phyloP scores from a whole-genome alignment of 1,140 invertebrate genomes.

The Apocrypta bakeri region DNA sequence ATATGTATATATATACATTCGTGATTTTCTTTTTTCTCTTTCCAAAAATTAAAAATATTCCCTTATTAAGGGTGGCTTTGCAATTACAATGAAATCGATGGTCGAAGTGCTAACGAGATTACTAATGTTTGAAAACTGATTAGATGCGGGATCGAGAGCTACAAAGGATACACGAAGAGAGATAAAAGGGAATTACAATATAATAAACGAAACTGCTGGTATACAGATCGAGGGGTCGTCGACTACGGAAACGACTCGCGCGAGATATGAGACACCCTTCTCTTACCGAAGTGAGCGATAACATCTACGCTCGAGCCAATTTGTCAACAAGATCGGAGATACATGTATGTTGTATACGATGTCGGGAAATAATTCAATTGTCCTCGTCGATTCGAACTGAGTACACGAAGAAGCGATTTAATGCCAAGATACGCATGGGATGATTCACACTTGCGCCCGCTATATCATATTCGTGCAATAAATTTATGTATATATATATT shows the following conservation, averaged over 20 bases:
- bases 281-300: conserved; percentile 46
- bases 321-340: conserved; percentile 62
- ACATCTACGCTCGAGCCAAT: conserved; percentile 53
- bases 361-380: conserved; percentile 45
- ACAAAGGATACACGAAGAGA: neutral
- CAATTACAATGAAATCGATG: no score
- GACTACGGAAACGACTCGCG: neutral
- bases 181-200: conserved; percentile 33
- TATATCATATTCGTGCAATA: no score
- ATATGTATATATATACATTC: no score
- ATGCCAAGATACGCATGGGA: no score
- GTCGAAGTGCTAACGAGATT: neutral
- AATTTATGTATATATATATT: no score
- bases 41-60: no score
- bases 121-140: neutral
- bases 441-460: no score
- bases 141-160: neutral
- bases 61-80: no score
- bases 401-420: no score
- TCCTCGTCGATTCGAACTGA: neutral
- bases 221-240: no score
- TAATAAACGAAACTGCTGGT: neutral
- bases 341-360: conserved; percentile 56
- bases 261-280: conserved; percentile 42
- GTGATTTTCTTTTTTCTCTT: no score